Conservation (phyloP, 2,797 vertebrate species). For the Tarsius wallacei region DNA sequence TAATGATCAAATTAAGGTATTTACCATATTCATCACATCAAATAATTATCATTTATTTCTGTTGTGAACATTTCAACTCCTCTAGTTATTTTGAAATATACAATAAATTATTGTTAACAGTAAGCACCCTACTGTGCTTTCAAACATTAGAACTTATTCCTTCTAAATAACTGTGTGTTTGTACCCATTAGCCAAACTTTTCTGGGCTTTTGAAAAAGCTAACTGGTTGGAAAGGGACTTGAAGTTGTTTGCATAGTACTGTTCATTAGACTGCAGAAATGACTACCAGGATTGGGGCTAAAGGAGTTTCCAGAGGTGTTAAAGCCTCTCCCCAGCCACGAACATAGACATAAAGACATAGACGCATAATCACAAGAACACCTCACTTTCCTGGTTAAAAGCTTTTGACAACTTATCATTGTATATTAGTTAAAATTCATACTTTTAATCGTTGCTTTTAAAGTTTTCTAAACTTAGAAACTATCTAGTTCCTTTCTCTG, state of each 20-base stretch:
- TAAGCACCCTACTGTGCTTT: neutral
- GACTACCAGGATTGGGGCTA: neutral
- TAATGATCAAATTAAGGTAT: neutral
- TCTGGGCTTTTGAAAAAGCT: neutral
- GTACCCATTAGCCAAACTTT: neutral
- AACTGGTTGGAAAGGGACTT: neutral
- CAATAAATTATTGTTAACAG: neutral
- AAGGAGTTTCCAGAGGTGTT: neutral
- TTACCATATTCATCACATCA: neutral
- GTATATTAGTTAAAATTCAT: neutral
- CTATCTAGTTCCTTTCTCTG: conserved; percentile 11
- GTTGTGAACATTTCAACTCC: neutral
- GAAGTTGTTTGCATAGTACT: neutral
- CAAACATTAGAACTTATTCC: neutral
- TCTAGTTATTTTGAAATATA: neutral
- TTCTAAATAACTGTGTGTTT: neutral
- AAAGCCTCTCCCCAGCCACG: neutral
- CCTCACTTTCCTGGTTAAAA: neutral
- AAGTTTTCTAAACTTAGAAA: conserved; percentile 19
- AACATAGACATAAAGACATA: neutral
- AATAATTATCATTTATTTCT: neutral
- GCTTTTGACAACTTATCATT: neutral
- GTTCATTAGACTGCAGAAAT: neutral
- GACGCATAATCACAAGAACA: neutral
- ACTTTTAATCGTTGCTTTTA: neutral